Evolutionary conservation across 1,140 invertebrate species (phyloP).

Genomic region (Zaprionus africanus): DNA sequence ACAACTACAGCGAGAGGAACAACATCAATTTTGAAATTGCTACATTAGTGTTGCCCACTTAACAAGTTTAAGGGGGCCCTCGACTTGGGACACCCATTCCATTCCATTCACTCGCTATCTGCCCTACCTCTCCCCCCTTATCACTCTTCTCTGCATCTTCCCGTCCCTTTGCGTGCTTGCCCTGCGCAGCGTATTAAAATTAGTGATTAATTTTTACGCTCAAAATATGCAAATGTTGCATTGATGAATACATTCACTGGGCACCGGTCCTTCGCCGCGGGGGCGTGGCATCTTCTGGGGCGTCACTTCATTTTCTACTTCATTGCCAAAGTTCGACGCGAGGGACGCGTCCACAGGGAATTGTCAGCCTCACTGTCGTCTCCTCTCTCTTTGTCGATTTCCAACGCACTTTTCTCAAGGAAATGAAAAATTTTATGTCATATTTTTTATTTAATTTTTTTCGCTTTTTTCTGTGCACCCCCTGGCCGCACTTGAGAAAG

Average conservation of each 20-base stretch:
- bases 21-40: constrained; percentile 83
- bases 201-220: constrained; percentile 84
- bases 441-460: constrained; percentile 64
- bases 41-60: constrained; percentile 84
- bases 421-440: constrained; percentile 83
- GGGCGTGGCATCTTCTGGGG: constrained; percentile 40
- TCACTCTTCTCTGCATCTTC: not conserved
- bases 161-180: not conserved
- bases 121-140: not conserved
- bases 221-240: constrained; percentile 83
- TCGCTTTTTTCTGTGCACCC: constrained; percentile 25
- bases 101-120: not conserved
- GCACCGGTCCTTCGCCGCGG: not conserved
- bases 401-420: constrained; percentile 56
- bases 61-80: constrained; percentile 76
- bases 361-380: constrained; percentile 24
- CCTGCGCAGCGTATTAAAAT: constrained; percentile 78
- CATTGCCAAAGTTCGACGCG: constrained; percentile 78
- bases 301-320: constrained; percentile 83
- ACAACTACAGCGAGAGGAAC: constrained; percentile 27
- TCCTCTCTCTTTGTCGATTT: constrained; percentile 50
- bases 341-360: constrained; percentile 67
- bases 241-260: constrained; percentile 80
- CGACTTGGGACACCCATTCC: constrained; percentile 10
- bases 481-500: not conserved